Evolutionary conservation across 2,797 vertebrate genomes (phyloP), one percentile per base, ranked within the genome.

Genomic region (Bradypodion ventrale): DNA sequence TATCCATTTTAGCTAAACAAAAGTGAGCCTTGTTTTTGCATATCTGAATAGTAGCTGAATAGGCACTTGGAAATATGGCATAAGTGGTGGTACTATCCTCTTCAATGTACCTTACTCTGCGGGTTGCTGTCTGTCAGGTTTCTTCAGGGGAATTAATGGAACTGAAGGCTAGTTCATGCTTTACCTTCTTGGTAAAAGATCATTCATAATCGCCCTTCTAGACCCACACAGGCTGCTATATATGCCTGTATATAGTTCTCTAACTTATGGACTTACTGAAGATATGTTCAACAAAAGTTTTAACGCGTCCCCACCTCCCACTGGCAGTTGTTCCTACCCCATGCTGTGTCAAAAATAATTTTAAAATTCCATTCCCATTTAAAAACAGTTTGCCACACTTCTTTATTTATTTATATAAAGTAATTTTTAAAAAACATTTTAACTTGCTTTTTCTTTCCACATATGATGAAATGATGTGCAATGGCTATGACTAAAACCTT

Each of bases 31-130:
- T 10, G 1, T 0, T 0, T 66, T 89, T 80, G 68, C 52, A 68
- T 76, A 19, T 46, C 76, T 69, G n/a, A 23, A n/a, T n/a, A 42
- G 56, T 49, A 44, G 70, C 69, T 29, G 60, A 69, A 29, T 75
- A 0, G 63, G 62, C 68, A 4, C 21, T 78, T 88, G 69, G 12
- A 87, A 87, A 75, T 75, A 23, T 29, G 6, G 40, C 56, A 15
- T 46, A 37, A 21, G 37, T 37, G n/a, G 44, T 85, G 12, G n/a
- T 13, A 75, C 1, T 59, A 49, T 70, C 8, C 42, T 16, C 44
- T 21, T 4, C 25, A 62, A 90, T 89, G 81, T 78, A 32, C 84
- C n/a, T 1, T 35, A 49, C 13, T 19, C 32, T 76, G 46, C 23
- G 7, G 59, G 37, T 25, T 35, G 23, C 23, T 59, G 19, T 35